Evolutionary conservation across 2,888 invertebrate species (phyloP).

Genomic region (Chouioia cunea): DNA sequence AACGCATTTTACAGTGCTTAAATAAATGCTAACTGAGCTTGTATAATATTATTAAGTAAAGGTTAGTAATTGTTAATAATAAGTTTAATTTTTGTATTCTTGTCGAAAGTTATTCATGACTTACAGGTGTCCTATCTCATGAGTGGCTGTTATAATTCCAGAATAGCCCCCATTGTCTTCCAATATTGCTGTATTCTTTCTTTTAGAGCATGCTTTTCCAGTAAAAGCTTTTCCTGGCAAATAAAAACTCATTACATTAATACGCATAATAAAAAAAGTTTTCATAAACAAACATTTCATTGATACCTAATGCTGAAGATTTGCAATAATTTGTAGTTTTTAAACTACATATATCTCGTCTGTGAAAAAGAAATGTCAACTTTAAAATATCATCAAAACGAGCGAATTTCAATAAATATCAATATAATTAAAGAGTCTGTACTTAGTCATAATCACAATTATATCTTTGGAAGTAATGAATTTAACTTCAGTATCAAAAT

Average conservation of each 20-base stretch:
- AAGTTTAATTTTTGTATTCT: too few relatives aligned
- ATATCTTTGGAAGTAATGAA: conserved; percentile 34
- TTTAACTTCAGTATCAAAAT: conserved; percentile 26
- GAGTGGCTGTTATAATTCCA: conserved; percentile 45
- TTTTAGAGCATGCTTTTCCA: conserved; percentile 40
- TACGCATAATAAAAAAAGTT: neutral
- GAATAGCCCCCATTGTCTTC: conserved; percentile 45
- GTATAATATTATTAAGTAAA: too few relatives aligned
- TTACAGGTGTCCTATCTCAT: conserved; percentile 47
- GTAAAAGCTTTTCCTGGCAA: conserved; percentile 40
- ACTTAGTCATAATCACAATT: conserved; percentile 43
- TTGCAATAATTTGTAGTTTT: conserved; percentile 39
- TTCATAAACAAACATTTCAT: conserved; percentile 3
- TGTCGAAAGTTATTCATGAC: too few relatives aligned
- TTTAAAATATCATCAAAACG: neutral
- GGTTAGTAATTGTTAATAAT: too few relatives aligned
- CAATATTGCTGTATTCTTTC: conserved; percentile 43
- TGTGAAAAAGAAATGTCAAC: neutral
- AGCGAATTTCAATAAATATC: neutral
- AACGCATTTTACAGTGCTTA: too few relatives aligned
- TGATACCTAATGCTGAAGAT: conserved; percentile 38
- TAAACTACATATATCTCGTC: conserved; percentile 42
- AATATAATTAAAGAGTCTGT: conserved; percentile 1
- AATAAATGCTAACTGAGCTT: too few relatives aligned
- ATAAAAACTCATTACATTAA: neutral